Percentiles rank a stretch among this genome's conserved stretches.
Conservation (phyloP, 2,113 vertebrate genomes). For the Petrocephalus microphthalmus region DNA sequence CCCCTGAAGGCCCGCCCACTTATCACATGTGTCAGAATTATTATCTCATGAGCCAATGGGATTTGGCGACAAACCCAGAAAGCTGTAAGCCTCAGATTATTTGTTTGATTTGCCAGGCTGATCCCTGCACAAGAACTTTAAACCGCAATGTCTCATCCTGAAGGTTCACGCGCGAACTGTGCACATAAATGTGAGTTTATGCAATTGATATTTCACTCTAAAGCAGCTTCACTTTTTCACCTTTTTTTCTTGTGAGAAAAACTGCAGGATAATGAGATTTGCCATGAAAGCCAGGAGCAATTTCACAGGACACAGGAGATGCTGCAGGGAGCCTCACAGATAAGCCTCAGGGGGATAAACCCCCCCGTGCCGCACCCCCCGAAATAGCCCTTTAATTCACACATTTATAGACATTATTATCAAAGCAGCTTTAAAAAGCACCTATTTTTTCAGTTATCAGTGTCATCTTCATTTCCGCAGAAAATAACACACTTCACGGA, state of each 20-base stretch:
- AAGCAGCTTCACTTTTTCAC: background rate
- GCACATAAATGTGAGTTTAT: background rate
- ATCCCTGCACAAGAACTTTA: background rate
- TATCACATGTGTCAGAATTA: background rate
- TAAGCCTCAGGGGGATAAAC: background rate
- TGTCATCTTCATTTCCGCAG: background rate
- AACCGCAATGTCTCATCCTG: background rate
- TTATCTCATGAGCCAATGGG: background rate
- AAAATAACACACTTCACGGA: background rate
- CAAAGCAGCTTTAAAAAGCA: background rate
- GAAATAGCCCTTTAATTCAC: constrained; percentile 1
- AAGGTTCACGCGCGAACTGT: background rate
- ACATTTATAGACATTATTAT: background rate
- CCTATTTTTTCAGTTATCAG: background rate
- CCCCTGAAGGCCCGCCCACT: background rate
- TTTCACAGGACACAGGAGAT: background rate
- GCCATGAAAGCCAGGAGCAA: background rate
- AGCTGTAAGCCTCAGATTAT: background rate
- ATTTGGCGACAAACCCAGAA: background rate
- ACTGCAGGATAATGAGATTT: background rate
- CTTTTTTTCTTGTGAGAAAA: background rate
- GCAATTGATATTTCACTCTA: background rate
- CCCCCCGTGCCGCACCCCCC: background rate
- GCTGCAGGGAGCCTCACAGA: background rate
- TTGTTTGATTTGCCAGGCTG: background rate